Evolutionary conservation across 2,888 invertebrate species (phyloP), one percentile per base, ranked within the genome.

Genomic region (Epiblema foenella): DNA sequence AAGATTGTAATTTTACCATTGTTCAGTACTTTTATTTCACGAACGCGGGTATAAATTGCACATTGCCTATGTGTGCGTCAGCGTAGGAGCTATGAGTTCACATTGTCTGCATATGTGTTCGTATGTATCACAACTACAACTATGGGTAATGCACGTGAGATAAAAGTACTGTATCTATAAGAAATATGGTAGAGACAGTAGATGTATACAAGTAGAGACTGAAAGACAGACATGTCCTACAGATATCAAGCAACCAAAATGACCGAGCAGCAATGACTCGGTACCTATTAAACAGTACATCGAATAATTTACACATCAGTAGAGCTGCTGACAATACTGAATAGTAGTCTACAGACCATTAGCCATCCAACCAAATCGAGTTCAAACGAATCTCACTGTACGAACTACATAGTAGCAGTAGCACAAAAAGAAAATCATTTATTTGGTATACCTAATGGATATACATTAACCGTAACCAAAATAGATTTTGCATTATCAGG

Each of bases 291-390:
- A n/a, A 52, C 52, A 54, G 39, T 64, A 56, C 29, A 54, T 46
- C 75, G 74, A 78, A 75, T 73, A 77, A 78, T 81, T 84, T 81
- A 80, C 79, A 81, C 81, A 80, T 80, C 77, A 77, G 57, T 75
- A 75, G 76, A 78, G 75, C 73, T 29, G 65, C 69, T 54, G 73
- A 84, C 83, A 84, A 86, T 83, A 76, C 81, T 78, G 76, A 73
- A 75, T 77, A 75, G 72, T 83, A 85, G 83, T 77, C 80, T 80
- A 70, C 65, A 59, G 74, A 65, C 18, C 51, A 42, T n/a, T 60
- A 39, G 18, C 29, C 67, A 46, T 29, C 57, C 71, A 67, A 67
- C 71, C 62, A 49, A 67, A 57, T 56, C 49, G n/a, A 39, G 56
- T 17, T 46, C 46, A 46, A 46, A 10, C 51, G 18, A 46, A 54